Base-by-base conservation (phyloP, 2,888 invertebrate species). In the Cantharis nigra region DNA sequence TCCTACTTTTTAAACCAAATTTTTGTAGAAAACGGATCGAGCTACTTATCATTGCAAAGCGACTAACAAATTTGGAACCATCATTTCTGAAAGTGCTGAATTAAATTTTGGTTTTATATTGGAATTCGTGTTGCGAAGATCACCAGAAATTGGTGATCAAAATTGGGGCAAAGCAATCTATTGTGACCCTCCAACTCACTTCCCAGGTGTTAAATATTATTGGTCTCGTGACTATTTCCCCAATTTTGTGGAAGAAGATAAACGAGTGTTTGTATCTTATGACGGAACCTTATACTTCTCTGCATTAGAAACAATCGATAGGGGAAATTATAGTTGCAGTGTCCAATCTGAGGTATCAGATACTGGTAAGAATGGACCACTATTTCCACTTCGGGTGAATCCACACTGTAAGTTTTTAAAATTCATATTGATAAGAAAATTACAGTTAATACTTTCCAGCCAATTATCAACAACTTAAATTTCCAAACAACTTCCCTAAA, bases 281-380 rank as follows among this genome's bases (percentile, higher is more conserved):
- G 98, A 98, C 90, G 98, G 98, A 65, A 95, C 97, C 13, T 91
- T 98, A 14, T 98, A 98, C 86, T 98, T 98, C 87, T 97, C 98
- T 18, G 95, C 97, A 9, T 91, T 98, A 83, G 98, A 98, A 89
- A 93, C 93, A 28, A 96, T 97, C 74, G 98, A 98, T 88, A 91
- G 93, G 81, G 97, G 97, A 13, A 95, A 94, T 84, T 98, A 98
- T 88, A 96, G 96, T 82, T 98, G 98, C 86, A 97, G 94, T 86
- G 97, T 97, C 0, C 95, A 96, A 89, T 96, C 96, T 80, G 91
- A 93, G 80, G 96, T 96, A 13, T 96, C 97, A 9, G 94, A 95
- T 86, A 95, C 94, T 20, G 98, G 97, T 0, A 91, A 96, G 74
- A 97, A 96, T 89, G 97, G 98, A 0, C 97, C 97, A 7, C 95